Evolutionary conservation across 2,888 invertebrate species (phyloP), one percentile per base, ranked within the genome.

Genomic region (Lepidocyrtinus sp.): DNA sequence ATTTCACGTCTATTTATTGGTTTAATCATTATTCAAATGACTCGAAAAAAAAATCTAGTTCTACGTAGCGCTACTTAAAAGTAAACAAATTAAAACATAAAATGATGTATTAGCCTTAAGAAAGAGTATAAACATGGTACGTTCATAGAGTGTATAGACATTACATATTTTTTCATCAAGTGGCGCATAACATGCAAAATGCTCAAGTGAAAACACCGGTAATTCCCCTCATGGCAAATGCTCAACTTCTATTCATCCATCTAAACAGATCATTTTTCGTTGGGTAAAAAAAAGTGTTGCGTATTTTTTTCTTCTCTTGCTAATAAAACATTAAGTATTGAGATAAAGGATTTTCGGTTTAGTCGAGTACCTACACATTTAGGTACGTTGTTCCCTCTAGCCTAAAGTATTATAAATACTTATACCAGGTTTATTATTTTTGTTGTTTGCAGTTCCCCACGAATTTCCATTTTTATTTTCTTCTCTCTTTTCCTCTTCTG

Each of bases 141-240:
- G n/a, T n/a, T n/a, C n/a, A n/a, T n/a, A n/a, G n/a, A n/a, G n/a
- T n/a, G n/a, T n/a, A n/a, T n/a, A n/a, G n/a, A n/a, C n/a, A n/a
- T n/a, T n/a, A n/a, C n/a, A n/a, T n/a, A 24, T 46, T 64, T 70
- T 73, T 26, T 21, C 55, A 5, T 7, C 50, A 12, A 64, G 64
- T 64, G 15, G 59, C 36, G 21, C 17, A 55, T 67, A 19, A 45
- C 62, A 76, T 76, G 70, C 36, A 75, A 59, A 55, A 36, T 19
- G 17, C 55, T 71, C 25, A n/a, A n/a, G n/a, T n/a, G n/a, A n/a
- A n/a, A n/a, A n/a, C n/a, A 17, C 59, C 59, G 9, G 9, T 59
- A 1, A 63, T 19, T 63, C 15, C 25, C 63, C 5, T 63, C 15
- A 25, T 19, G 22, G 25, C 24, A 25, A 63, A 26, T 63, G 63